A percentile compares a stretch with the other conserved stretches of the same genome.
phyloP scores from a whole-genome alignment of 2,797 vertebrate genomes.

The Gallinago solitaria region DNA sequence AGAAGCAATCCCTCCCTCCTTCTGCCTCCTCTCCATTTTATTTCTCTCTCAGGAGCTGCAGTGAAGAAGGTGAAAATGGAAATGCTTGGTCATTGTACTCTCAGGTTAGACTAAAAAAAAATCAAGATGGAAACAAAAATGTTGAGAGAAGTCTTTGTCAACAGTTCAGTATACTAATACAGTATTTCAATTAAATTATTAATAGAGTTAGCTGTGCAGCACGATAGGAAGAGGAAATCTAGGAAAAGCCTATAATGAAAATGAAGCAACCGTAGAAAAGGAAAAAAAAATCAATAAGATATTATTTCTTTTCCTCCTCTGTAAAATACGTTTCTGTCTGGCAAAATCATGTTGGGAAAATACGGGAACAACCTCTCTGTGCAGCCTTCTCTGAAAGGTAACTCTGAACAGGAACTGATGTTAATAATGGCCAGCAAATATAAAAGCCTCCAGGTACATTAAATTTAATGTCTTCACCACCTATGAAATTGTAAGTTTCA shows the following conservation, averaged over 20 bases:
- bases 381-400: background rate
- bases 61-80: slow-evolving; percentile 15
- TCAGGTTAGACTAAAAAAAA: background rate
- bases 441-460: background rate
- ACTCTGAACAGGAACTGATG: background rate
- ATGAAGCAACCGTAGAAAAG: background rate
- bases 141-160: background rate
- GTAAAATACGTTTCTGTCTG: background rate
- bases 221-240: background rate
- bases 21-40: slow-evolving; percentile 4
- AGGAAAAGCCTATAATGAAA: background rate
- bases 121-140: background rate
- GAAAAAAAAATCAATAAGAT: background rate
- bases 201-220: background rate
- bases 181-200: background rate
- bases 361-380: background rate
- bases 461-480: background rate
- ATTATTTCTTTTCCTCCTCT: background rate
- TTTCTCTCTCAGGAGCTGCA: background rate
- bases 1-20: background rate
- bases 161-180: background rate
- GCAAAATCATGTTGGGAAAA: background rate
- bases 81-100: slow-evolving; percentile 11
- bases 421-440: background rate
- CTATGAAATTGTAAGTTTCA: background rate